phyloP scores from a whole-genome alignment of 2,113 vertebrate genomes.

The Sardina pilchardus region DNA sequence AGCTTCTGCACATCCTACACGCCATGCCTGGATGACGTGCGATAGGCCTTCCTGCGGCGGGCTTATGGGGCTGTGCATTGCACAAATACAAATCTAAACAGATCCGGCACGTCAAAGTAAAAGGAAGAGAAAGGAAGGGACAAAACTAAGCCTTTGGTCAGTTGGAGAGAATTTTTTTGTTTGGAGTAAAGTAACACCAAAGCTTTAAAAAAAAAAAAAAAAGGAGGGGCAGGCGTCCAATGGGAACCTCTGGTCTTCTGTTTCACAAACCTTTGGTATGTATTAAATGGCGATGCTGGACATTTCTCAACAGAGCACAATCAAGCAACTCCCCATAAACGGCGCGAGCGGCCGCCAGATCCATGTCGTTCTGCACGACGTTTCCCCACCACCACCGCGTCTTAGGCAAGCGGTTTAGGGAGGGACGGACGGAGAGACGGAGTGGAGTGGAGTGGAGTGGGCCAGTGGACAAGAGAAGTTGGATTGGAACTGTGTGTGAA shows the following conservation, averaged over 20 bases:
- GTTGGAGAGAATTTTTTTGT: background rate
- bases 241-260: background rate
- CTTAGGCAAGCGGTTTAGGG: background rate
- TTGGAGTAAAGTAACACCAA: background rate
- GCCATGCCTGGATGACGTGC: background rate
- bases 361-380: background rate
- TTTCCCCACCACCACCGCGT: background rate
- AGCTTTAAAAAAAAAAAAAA: no score
- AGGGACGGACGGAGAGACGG: background rate
- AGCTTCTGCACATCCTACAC: background rate
- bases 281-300: background rate
- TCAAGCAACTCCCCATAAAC: background rate
- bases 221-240: background rate
- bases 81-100: background rate
- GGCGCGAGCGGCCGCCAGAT: background rate
- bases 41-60: background rate
- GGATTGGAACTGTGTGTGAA: background rate
- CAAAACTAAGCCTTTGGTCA: background rate
- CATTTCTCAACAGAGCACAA: background rate
- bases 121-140: background rate
- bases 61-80: background rate
- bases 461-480: background rate
- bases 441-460: background rate
- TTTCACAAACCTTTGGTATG: conserved; percentile 19
- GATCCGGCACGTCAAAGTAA: background rate